These are phyloP conservation scores for Cinclus mexicanus DNA, from an alignment of 2,113 vertebrate species.

Conservation along the genomic window DNA sequence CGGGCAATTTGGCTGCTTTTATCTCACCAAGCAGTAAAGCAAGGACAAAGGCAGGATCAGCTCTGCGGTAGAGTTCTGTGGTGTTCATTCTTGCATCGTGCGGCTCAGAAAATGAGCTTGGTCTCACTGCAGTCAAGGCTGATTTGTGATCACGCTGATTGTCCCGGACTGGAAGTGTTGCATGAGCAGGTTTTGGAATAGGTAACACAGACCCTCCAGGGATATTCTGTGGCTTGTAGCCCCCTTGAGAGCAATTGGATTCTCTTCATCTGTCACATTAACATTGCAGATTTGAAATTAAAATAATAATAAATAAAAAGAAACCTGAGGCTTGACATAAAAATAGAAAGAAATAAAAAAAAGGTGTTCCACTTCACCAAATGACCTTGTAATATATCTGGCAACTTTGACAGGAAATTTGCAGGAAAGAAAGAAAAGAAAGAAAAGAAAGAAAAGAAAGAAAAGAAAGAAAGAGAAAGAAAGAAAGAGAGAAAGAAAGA, in stretches of 20 bases:
- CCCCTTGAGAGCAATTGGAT: not conserved
- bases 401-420: slow-evolving; percentile 25
- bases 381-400: slow-evolving; percentile 1
- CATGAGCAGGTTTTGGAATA: slow-evolving; percentile 12
- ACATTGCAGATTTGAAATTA: not conserved
- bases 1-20: slow-evolving; percentile 1
- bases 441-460: not conserved
- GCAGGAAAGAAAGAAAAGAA: not conserved
- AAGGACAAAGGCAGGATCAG: slow-evolving; percentile 50
- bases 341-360: not conserved
- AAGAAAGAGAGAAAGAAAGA: no score
- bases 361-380: not conserved
- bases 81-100: not conserved
- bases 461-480: no score
- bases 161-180: not conserved
- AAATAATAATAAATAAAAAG: not conserved
- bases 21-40: slow-evolving; percentile 14
- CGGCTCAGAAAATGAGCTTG: slow-evolving; percentile 18
- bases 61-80: not conserved
- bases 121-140: not conserved
- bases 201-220: not conserved
- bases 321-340: not conserved
- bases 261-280: slow-evolving; percentile 25
- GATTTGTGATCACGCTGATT: not conserved
- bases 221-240: not conserved